These are phyloP conservation scores for Halictus ligatus DNA, from an alignment of 2,888 invertebrate genomes.

Conservation along the genomic window DNA sequence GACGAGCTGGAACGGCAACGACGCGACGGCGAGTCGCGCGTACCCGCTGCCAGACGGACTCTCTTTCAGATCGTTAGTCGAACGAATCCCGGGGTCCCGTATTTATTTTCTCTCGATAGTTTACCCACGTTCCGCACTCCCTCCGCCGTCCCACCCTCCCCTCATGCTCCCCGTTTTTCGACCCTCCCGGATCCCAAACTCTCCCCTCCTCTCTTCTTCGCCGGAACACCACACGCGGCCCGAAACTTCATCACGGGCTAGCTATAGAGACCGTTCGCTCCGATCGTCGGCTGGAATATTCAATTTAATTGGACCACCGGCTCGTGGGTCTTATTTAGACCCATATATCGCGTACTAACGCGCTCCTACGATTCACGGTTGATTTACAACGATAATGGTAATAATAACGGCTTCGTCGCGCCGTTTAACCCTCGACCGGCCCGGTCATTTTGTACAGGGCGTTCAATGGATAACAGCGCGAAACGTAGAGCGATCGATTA, in stretches of 20 bases:
- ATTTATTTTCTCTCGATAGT: constrained; percentile 70
- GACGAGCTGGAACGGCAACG: constrained; percentile 28
- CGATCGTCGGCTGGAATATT: neutral
- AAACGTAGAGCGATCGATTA: neutral
- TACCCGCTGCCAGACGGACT: constrained; percentile 34
- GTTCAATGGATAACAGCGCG: neutral
- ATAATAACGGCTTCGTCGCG: neutral
- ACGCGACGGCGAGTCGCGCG: constrained; percentile 40
- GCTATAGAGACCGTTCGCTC: constrained; percentile 31
- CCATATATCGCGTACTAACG: neutral
- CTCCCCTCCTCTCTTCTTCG: constrained; percentile 14
- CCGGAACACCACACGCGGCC: constrained; percentile 29
- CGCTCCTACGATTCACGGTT: neutral
- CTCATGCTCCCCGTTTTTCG: neutral
- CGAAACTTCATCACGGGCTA: constrained; percentile 32
- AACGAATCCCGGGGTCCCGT: constrained; percentile 61
- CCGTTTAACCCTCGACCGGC: neutral
- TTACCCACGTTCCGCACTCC: constrained; percentile 51
- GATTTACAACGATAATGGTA: constrained; percentile 3
- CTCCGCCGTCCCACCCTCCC: neutral
- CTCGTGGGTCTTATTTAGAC: neutral
- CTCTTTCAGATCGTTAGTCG: constrained; percentile 64
- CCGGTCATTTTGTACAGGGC: neutral
- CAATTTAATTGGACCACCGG: neutral
- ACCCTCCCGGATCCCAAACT: constrained; percentile 2